Conservation (phyloP, 2,888 invertebrate genomes). For the Mythimna vitellina region DNA sequence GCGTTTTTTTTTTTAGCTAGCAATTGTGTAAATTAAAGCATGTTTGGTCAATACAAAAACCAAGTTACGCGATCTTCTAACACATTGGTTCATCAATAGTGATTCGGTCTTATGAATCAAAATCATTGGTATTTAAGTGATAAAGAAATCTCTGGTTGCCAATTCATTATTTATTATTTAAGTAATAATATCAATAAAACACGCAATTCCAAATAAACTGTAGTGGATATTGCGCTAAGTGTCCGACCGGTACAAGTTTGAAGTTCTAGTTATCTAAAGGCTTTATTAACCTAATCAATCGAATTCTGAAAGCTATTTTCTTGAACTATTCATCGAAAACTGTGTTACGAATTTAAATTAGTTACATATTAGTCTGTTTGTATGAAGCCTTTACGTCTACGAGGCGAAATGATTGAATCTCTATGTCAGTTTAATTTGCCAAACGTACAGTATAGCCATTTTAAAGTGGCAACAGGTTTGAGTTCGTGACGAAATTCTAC, state of each 20-base stretch:
- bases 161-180: neutral
- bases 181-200: neutral
- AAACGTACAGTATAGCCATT: neutral
- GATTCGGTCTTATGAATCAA: neutral
- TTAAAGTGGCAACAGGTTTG: neutral
- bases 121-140: neutral
- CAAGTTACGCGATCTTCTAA: neutral
- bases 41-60: neutral
- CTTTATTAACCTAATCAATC: neutral
- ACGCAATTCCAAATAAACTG: neutral
- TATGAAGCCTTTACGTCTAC: neutral
- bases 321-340: conserved; percentile 1
- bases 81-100: neutral
- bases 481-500: neutral
- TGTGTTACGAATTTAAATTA: neutral
- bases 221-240: neutral
- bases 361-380: neutral
- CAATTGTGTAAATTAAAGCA: neutral
- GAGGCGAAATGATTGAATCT: neutral
- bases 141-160: neutral
- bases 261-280: neutral
- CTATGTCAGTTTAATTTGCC: neutral
- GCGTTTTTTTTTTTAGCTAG: neutral
- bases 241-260: neutral
- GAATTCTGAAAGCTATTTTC: neutral